A percentile compares a stretch with the other conserved stretches of the same genome.
phyloP scores from a whole-genome alignment of 1,140 invertebrate genomes.

The Cyclargus thomasi region DNA sequence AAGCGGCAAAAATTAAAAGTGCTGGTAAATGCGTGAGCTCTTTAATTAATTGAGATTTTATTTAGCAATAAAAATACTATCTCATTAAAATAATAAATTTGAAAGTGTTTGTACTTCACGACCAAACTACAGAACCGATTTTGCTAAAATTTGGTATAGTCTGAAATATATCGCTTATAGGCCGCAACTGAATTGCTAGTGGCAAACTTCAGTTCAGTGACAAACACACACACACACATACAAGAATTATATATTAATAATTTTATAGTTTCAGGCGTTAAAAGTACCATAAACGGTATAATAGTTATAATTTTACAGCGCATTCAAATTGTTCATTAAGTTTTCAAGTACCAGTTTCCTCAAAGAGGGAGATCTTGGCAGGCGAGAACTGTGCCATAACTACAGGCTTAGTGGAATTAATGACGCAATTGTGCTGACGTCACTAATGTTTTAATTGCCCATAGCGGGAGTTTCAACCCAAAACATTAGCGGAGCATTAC shows the following conservation, averaged over 20 bases:
- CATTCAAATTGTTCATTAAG: constrained; percentile 54
- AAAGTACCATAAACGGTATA: constrained; percentile 14
- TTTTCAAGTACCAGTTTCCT: constrained; percentile 57
- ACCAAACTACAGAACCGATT: too few species aligned
- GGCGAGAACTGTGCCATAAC: background rate
- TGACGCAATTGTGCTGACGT: constrained; percentile 26
- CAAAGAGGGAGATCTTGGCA: constrained; percentile 40
- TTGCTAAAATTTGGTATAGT: too few species aligned
- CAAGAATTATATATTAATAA: background rate
- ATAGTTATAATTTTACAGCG: constrained; percentile 23
- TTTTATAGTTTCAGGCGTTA: background rate
- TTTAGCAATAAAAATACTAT: too few species aligned
- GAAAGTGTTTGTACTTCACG: too few species aligned
- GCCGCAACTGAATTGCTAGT: too few species aligned
- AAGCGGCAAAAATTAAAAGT: too few species aligned
- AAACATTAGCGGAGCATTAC: background rate
- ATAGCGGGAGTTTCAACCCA: background rate
- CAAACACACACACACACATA: too few species aligned
- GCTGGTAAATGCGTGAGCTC: too few species aligned
- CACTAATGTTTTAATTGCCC: constrained; percentile 23
- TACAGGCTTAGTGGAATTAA: constrained; percentile 26
- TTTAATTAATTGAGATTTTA: too few species aligned
- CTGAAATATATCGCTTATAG: too few species aligned
- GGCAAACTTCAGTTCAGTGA: too few species aligned
- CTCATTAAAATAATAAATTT: too few species aligned